Evolutionary conservation across 2,113 vertebrate species (phyloP), one percentile per base, ranked within the genome.

Genomic region (Trachemys scripta): DNA sequence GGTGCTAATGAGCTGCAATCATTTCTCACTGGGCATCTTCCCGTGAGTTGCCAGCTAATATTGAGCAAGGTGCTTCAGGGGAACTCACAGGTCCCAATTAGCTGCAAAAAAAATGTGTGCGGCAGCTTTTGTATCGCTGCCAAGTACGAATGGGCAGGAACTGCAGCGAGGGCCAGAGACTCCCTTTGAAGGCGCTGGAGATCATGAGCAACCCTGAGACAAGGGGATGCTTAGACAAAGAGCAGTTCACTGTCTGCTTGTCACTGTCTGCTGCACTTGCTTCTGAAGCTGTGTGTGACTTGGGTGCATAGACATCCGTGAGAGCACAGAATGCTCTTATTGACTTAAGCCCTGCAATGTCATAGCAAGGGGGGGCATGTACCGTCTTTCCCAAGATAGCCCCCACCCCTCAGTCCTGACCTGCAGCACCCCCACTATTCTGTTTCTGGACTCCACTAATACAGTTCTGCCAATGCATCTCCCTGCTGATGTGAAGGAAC

Each of bases 21-120:
- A 62, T 12, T 1, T 1, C 49, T 3, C 24, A 24, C 0, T 0
- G 83, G 1, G 84, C 9, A 0, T 10, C n/a, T 2, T 24, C 76
- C 92, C 6, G 79, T 90, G 2, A 2, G 87, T 54, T 47, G 12
- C 19, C 0, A 19, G 79, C 59, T 25, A 4, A 16, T 1, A 6
- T 29, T 47, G 45, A 57, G 75, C 49, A 81, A 83, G 82, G 47
- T 50, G 72, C 65, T 42, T 78, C 29, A 24, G 56, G 50, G 78
- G 24, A 25, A 9, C 1, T 8, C 1, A 50, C 0, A 82, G 79
- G 6, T 49, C 87, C 76, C 93, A 84, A 80, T 95, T 90, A 95
- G 88, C 80, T 84, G 4, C 87, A 11, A 93, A 62, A 10, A 59
- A 85, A 95, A 65, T 16, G 49, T 83, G 3, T 0, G 72, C 0